phyloP scores from a whole-genome alignment of 2,113 vertebrate genomes.

The Apteryx mantelli region DNA sequence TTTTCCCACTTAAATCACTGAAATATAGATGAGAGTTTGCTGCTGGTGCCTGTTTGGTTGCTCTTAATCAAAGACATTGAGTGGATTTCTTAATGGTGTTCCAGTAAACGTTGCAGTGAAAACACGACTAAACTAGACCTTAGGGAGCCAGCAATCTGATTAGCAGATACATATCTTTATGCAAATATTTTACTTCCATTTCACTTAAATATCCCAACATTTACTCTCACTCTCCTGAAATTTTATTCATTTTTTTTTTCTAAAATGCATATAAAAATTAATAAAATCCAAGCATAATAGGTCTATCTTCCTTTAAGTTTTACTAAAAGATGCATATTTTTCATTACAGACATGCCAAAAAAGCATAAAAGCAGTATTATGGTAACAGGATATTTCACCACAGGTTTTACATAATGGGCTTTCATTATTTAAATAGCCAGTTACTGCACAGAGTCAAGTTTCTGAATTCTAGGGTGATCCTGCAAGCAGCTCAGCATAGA shows the following conservation, averaged over 20 bases:
- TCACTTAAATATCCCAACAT: neutral
- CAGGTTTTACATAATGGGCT: neutral
- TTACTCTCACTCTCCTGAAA: neutral
- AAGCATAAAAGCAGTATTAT: neutral
- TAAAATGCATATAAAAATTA: neutral
- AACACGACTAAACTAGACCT: neutral
- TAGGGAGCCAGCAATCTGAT: neutral
- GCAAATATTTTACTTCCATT: neutral
- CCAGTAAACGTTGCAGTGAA: neutral
- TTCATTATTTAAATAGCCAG: neutral
- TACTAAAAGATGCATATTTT: neutral
- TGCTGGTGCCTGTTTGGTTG: neutral
- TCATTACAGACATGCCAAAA: neutral
- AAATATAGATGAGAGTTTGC: neutral
- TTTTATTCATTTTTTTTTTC: neutral
- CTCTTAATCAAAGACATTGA: neutral
- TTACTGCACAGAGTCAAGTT: accelerated
- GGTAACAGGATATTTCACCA: neutral
- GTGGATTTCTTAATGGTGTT: neutral
- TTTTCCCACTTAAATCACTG: neutral
- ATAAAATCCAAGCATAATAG: neutral
- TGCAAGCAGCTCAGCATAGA: neutral
- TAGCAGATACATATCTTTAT: neutral
- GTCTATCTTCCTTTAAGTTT: neutral
- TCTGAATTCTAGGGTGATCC: neutral